Percentiles rank a stretch among this genome's conserved stretches.
Evolutionary conservation across 1,140 invertebrate species (phyloP).

Genomic region (Caligus rogercresseyi): DNA sequence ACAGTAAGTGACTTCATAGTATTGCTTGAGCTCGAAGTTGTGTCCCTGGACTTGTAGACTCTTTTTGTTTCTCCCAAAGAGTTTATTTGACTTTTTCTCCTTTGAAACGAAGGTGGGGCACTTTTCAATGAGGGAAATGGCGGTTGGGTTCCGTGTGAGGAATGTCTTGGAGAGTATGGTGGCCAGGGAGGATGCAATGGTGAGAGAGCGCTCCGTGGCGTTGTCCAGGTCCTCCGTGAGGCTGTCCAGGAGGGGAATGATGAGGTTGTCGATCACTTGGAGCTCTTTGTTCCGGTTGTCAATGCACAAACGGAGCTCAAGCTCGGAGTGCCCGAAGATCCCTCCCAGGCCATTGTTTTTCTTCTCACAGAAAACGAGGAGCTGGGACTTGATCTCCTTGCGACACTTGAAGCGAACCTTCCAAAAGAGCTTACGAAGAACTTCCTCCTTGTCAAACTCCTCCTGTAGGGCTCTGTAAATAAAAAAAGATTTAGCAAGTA

Average conservation of each 20-base stretch:
- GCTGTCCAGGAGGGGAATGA: slow-evolving; percentile 49
- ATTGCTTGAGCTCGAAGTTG: slow-evolving; percentile 68
- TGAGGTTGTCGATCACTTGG: slow-evolving; percentile 49
- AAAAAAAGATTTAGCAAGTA: no score
- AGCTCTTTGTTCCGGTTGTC: slow-evolving; percentile 60
- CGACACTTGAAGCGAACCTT: slow-evolving; percentile 64
- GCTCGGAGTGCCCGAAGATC: slow-evolving; percentile 70
- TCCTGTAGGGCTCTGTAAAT: slow-evolving; percentile 11
- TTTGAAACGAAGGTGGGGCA: slow-evolving; percentile 61
- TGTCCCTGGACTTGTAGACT: slow-evolving; percentile 49
- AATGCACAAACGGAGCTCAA: slow-evolving; percentile 54
- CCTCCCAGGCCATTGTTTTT: slow-evolving; percentile 69
- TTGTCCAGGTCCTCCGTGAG: slow-evolving; percentile 45
- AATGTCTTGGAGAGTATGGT: slow-evolving; percentile 56
- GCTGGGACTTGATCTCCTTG: slow-evolving; percentile 63
- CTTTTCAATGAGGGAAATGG: slow-evolving; percentile 38
- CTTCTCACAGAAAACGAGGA: slow-evolving; percentile 76
- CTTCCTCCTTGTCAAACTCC: slow-evolving; percentile 14
- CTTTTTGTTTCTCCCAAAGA: slow-evolving; percentile 48
- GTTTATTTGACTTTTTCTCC: slow-evolving; percentile 51
- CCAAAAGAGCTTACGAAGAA: slow-evolving; percentile 45
- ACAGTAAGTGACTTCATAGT: slow-evolving; percentile 72
- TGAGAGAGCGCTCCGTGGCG: slow-evolving; percentile 42
- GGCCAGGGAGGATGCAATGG: slow-evolving; percentile 52
- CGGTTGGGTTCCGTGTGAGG: slow-evolving; percentile 39